phyloP scores from a whole-genome alignment of 2,888 invertebrate genomes.

The Orthosia incerta region DNA sequence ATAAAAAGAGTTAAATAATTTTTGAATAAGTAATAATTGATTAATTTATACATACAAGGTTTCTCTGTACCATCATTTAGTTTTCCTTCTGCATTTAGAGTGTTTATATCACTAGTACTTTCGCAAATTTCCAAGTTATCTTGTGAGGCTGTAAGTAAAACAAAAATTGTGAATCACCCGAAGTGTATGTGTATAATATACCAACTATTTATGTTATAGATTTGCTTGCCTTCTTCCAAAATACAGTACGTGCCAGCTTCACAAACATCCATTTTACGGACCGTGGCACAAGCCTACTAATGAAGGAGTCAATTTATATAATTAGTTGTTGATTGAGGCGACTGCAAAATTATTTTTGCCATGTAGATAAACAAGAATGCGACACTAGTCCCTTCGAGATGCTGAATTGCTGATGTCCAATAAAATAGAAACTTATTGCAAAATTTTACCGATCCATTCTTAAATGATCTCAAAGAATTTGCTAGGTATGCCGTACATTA shows the following conservation, averaged over 20 bases:
- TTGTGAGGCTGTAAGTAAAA: constrained; percentile 59
- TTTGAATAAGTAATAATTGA: no score
- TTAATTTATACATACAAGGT: constrained; percentile 63
- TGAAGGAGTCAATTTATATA: neutral
- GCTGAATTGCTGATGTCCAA: neutral
- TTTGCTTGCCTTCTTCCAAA: constrained; percentile 63
- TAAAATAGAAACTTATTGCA: neutral
- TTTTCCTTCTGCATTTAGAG: constrained; percentile 48
- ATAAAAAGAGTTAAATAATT: neutral
- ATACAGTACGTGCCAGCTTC: constrained; percentile 58
- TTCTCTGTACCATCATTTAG: constrained; percentile 66
- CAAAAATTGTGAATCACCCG: constrained; percentile 8
- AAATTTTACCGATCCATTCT: neutral
- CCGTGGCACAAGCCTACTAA: neutral
- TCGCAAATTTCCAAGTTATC: constrained; percentile 64
- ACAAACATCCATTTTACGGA: constrained; percentile 59
- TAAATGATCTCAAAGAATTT: neutral
- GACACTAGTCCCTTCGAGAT: neutral
- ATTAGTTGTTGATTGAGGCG: neutral
- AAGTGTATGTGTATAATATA: neutral
- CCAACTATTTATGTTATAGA: neutral
- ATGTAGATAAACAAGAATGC: neutral
- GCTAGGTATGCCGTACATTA: neutral
- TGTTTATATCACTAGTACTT: constrained; percentile 53
- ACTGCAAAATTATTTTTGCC: neutral